Evolutionary conservation across 2,113 vertebrate species (phyloP).

Genomic region (Jacana jacana): DNA sequence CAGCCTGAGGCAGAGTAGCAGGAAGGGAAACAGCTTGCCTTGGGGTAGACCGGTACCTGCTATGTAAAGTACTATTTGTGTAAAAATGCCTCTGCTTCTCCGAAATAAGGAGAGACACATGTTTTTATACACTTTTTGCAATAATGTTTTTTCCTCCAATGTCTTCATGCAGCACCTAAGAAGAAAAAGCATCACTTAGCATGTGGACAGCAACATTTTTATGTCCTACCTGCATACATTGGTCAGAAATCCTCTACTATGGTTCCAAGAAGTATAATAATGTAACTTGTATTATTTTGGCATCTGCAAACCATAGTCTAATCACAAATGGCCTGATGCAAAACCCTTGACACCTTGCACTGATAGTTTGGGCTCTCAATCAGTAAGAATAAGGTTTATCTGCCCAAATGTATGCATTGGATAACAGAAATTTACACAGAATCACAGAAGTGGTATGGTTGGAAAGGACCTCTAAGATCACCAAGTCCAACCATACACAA

Average conservation of each 20-base stretch:
- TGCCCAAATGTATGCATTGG: not conserved
- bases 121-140: not conserved
- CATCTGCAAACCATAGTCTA: not conserved
- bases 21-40: slow-evolving; percentile 75
- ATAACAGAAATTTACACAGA: not conserved
- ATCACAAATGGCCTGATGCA: not conserved
- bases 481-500: too few relatives aligned
- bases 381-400: not conserved
- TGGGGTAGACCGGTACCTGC: slow-evolving; percentile 69
- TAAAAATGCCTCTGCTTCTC: not conserved
- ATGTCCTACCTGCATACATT: not conserved
- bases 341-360: not conserved
- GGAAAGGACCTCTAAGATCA: too few relatives aligned
- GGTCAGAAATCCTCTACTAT: not conserved
- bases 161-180: not conserved
- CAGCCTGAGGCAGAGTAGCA: slow-evolving; percentile 65
- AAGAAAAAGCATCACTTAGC: not conserved
- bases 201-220: not conserved
- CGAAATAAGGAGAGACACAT: not conserved
- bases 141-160: not conserved
- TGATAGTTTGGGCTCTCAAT: not conserved
- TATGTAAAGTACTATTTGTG: not conserved
- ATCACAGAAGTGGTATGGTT: too few relatives aligned
- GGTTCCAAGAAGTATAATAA: not conserved
- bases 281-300: not conserved